Conservation (phyloP, 1,140 invertebrate genomes). For the Doryteuthis pealeii region DNA sequence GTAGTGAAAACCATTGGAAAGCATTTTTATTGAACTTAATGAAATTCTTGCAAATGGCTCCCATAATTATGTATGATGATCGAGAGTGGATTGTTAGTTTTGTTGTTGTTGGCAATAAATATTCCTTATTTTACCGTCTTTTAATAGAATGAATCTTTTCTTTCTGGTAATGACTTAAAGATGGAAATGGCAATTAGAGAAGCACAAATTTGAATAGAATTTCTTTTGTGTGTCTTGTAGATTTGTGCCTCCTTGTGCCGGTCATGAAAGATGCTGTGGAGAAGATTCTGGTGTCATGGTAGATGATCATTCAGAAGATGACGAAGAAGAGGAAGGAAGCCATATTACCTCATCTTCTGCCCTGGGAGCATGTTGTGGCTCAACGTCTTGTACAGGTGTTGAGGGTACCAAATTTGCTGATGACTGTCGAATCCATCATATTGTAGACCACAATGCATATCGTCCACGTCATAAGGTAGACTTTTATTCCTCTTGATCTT, state of each 20-base stretch:
- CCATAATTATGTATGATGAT: too few species aligned
- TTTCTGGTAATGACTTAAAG: too few species aligned
- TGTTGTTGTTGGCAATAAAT: too few species aligned
- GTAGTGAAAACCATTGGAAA: too few species aligned
- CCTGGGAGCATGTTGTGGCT: neutral
- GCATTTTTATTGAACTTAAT: too few species aligned
- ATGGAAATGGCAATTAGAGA: too few species aligned
- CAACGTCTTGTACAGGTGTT: neutral
- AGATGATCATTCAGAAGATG: constrained; percentile 1
- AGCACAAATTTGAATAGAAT: too few species aligned
- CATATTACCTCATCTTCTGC: neutral
- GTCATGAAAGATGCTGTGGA: neutral
- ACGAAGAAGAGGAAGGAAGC: neutral
- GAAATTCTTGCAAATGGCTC: too few species aligned
- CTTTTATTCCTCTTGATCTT: neutral
- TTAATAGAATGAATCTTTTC: too few species aligned
- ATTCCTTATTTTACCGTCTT: too few species aligned
- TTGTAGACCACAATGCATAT: neutral
- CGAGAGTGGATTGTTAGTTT: too few species aligned
- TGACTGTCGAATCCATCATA: constrained; percentile 6
- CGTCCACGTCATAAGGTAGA: neutral
- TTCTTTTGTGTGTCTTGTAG: too few species aligned
- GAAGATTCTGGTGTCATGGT: constrained; percentile 1
- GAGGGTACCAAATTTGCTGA: constrained; percentile 1
- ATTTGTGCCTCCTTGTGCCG: neutral